Evolutionary conservation across 2,797 vertebrate species (phyloP).

Genomic region (Sus cebifrons): DNA sequence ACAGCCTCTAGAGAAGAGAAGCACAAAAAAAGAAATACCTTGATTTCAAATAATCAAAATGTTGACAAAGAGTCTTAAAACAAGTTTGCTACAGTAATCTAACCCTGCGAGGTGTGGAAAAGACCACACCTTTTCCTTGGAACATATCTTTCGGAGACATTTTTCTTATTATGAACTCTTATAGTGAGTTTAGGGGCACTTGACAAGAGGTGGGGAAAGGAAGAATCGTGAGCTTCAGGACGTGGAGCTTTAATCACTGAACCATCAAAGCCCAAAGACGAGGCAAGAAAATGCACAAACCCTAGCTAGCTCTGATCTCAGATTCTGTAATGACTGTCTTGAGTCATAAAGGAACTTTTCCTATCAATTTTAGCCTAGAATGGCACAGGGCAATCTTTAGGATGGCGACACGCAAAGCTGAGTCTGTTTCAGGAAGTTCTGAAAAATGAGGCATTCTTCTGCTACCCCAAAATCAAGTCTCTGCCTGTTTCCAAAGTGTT

Average conservation of each 20-base stretch:
- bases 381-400: neutral
- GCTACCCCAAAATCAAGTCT: neutral
- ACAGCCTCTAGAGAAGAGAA: neutral
- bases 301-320: neutral
- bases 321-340: constrained; percentile 19
- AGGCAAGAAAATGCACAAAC: constrained; percentile 55
- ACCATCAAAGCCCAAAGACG: neutral
- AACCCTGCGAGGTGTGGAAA: neutral
- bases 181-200: neutral
- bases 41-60: constrained; percentile 25
- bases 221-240: constrained; percentile 50
- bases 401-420: neutral
- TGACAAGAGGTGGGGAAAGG: neutral
- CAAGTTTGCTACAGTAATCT: constrained; percentile 1
- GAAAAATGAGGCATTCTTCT: neutral
- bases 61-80: constrained; percentile 16
- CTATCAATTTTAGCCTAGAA: neutral
- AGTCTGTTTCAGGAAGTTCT: constrained; percentile 22
- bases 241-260: neutral
- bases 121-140: neutral
- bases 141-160: neutral
- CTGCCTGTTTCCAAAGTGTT: neutral
- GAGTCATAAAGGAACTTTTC: neutral
- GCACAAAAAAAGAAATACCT: constrained; percentile 1
- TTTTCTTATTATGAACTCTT: constrained; percentile 52